Conservation (phyloP, 2,113 vertebrate genomes). For the Chroicocephalus ridibundus region DNA sequence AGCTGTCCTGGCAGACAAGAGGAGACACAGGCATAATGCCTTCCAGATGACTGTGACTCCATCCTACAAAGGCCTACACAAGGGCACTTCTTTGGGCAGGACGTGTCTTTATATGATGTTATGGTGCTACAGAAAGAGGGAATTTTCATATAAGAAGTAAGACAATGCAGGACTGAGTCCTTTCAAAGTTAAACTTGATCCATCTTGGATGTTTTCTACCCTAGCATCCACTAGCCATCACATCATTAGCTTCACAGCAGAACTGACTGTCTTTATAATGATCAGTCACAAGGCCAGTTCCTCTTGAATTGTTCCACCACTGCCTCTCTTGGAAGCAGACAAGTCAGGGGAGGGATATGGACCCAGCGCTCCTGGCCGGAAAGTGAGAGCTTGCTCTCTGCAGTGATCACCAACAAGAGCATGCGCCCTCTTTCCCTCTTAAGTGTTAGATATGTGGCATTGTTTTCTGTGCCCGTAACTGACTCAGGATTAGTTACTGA, state of each 20-base stretch:
- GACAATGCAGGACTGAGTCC: neutral
- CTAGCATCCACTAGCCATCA: neutral
- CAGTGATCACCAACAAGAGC: neutral
- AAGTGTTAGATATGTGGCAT: neutral
- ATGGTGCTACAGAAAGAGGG: neutral
- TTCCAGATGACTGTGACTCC: neutral
- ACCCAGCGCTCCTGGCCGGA: neutral
- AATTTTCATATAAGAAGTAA: neutral
- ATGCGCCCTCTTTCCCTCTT: neutral
- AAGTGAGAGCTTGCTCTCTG: neutral
- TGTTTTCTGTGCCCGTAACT: neutral
- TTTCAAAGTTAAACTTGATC: neutral
- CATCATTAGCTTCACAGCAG: neutral
- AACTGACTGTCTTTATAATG: neutral
- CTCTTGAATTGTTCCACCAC: neutral
- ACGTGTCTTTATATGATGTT: neutral
- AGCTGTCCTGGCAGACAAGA: neutral
- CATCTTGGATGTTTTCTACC: neutral
- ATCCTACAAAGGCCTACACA: neutral
- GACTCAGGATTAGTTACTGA: neutral
- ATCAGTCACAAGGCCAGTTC: neutral
- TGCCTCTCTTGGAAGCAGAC: neutral
- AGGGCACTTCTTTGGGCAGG: neutral
- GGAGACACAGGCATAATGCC: neutral
- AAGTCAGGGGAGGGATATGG: accelerated